Evolutionary conservation across 2,888 invertebrate species (phyloP), one percentile per base, ranked within the genome.

Genomic region (Ophonus ardosiacus): DNA sequence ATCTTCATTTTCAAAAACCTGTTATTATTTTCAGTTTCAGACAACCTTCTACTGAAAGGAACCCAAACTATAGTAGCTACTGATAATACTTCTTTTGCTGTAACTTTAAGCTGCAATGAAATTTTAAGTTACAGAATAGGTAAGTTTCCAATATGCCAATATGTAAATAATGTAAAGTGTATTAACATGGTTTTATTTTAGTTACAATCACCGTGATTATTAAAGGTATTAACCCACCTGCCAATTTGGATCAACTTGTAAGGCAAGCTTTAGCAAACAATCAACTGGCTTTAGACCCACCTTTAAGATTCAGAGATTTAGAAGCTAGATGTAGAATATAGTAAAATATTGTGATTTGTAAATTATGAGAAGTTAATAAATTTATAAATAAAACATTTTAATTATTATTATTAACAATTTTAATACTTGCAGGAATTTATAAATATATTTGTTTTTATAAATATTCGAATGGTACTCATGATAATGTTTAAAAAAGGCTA

Each of bases 11-110:
- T 31, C 6, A 31, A 31, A 38, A 15, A 68, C 7, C 8, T 68
- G 4, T 40, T 68, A 38, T 38, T 13, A 31, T 71, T 74, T 74
- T 43, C 18, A 74, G 71, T 74, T 13, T n/a, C 31, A 68, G 68
- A 68, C 8, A 74, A 74, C 13, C 13, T 40, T 7, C 7, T 43
- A 5, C 13, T 74, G 10, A 40, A 43, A 51, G 71, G 71, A 2
- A 10, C 21, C 13, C 8, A 3, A 3, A 43, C 43, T 7, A 10
- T 74, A 17, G 0, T 43, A 43, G 71, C 43, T 17, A 74, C 71
- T 7, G 43, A 74, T 10, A 74, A 74, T 40, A 10, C 7, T 15
- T 40, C 10, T 43, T 74, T 74, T 10, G 71, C 71, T 17, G 43
- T 74, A 4, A 6, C 15, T 7, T 4, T 43, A 17, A 40, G 43